These are phyloP conservation scores for Acheta domesticus DNA, from an alignment of 2,888 invertebrate genomes.

Conservation along the genomic window DNA sequence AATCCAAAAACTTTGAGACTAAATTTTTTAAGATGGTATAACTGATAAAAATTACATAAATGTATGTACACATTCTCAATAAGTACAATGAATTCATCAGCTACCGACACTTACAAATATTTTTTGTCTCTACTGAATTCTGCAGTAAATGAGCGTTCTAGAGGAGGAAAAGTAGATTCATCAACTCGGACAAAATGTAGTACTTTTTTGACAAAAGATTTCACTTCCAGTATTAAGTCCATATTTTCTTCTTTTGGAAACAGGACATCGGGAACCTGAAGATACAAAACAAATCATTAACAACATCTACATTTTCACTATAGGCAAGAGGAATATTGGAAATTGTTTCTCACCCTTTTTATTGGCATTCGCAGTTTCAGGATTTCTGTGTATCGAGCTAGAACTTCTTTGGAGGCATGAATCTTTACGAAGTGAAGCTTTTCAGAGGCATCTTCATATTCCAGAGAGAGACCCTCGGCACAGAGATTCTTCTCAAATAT, in stretches of 20 bases:
- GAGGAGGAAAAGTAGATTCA: conserved; percentile 58
- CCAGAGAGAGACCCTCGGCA: conserved; percentile 57
- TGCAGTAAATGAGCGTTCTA: conserved; percentile 61
- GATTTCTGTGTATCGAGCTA: conserved; percentile 70
- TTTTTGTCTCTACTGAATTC: conserved; percentile 68
- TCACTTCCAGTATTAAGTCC: conserved; percentile 50
- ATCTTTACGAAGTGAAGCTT: conserved; percentile 68
- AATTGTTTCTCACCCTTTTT: conserved; percentile 55
- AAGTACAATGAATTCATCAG: too few species aligned
- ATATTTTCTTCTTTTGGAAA: conserved; percentile 45
- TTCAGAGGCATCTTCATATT: conserved; percentile 57
- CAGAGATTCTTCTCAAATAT: conserved; percentile 47
- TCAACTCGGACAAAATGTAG: conserved; percentile 56
- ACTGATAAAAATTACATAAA: too few species aligned
- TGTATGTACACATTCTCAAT: too few species aligned
- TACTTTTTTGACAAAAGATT: conserved; percentile 50
- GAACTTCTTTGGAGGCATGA: conserved; percentile 67
- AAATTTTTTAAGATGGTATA: too few species aligned
- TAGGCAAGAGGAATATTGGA: neutral
- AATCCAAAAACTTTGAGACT: too few species aligned
- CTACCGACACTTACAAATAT: conserved; percentile 58
- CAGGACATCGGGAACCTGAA: conserved; percentile 48
- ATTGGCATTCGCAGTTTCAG: conserved; percentile 74
- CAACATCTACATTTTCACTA: neutral
- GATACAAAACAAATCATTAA: conserved; percentile 26